Evolutionary conservation across 1,140 invertebrate species (phyloP).

Genomic region (Condylostylus longicornis): DNA sequence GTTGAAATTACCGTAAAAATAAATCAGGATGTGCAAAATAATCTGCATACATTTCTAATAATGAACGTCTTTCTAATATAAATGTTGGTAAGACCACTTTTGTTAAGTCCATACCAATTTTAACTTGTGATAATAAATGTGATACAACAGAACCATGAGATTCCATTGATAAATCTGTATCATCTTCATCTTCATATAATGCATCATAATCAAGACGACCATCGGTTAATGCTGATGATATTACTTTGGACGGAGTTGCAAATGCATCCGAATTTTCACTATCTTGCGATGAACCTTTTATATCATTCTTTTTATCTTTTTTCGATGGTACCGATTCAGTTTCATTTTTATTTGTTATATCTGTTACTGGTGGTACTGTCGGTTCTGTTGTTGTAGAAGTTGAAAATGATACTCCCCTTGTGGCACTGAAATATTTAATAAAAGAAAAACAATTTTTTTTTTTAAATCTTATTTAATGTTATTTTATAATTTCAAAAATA

Average conservation of each 20-base stretch:
- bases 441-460: no score
- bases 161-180: constrained; percentile 77
- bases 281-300: constrained; percentile 11
- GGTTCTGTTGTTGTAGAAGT: constrained; percentile 18
- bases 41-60: constrained; percentile 96
- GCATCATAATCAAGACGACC: constrained; percentile 53
- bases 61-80: constrained; percentile 84
- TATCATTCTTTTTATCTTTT: constrained; percentile 20
- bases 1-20: constrained; percentile 64
- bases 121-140: constrained; percentile 86
- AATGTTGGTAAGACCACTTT: constrained; percentile 96
- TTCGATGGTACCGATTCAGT: constrained; percentile 10
- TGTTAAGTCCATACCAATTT: constrained; percentile 97
- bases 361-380: constrained; percentile 6
- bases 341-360: constrained; percentile 2
- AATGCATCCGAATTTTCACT: not conserved
- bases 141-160: constrained; percentile 88
- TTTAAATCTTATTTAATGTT: no score
- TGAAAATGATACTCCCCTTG: constrained; percentile 23
- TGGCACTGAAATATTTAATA: constrained; percentile 18
- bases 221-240: constrained; percentile 24
- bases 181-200: constrained; percentile 76
- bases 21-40: constrained; percentile 96
- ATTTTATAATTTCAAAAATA: no score
- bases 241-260: constrained; percentile 32